Evolutionary conservation across 2,797 vertebrate genomes (phyloP), one percentile per base, ranked within the genome.

Genomic region (Anabas testudineus): DNA sequence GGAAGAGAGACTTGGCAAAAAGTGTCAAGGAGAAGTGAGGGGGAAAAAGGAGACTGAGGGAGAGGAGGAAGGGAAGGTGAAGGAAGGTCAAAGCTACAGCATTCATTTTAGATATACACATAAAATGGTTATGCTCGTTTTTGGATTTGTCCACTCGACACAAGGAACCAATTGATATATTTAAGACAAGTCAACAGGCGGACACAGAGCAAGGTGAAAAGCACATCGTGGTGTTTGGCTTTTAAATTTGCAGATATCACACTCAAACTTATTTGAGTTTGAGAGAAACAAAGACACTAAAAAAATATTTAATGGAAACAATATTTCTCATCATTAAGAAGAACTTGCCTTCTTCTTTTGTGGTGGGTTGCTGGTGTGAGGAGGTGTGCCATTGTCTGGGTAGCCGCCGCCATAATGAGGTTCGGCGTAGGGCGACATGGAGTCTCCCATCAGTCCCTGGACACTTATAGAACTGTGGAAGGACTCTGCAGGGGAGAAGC

Each of bases 311-410:
- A 10, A 52, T 7, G 30, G 49, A 28, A 22, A 28, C 22, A 51
- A 10, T n/a, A n/a, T 14, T 13, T 46, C 28, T 32, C 2, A 41
- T 16, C 12, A 18, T 46, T 55, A 45, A 24, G 45, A 63, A 83
- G 48, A 65, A 96, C 95, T 97, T 96, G 95, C 98, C 96, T 99
- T 99, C 93, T 98, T 99, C 84, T 95, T 98, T 82, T 98, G 97
- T 2, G 97, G 97, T 0, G 97, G 98, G 82, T 99, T 98, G 93
- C 95, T 96, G 67, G 88, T 90, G 53, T 97, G 95, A 74, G 93
- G 94, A 55, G 96, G 94, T 32, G 94, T 96, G 78, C 94, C 68
- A 24, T 95, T 95, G 72, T 98, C 97, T 15, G 91, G 90, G 86
- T 92, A 94, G 55, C 87, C 69, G 26, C 88, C 87, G 12, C 91